Conservation (phyloP, 1,140 invertebrate genomes). For the Papilio dardanus region DNA sequence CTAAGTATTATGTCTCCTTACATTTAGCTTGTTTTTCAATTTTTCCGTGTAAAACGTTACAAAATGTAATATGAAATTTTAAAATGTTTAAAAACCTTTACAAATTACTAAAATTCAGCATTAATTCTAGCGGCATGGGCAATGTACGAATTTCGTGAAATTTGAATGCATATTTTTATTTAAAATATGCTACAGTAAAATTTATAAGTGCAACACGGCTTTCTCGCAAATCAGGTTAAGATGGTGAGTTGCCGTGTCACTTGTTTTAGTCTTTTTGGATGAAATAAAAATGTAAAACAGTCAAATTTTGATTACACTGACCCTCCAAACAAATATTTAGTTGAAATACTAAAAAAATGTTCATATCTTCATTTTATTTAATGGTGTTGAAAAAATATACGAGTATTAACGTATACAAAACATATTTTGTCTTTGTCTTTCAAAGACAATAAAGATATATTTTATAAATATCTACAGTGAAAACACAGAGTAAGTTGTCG, state of each 20-base stretch:
- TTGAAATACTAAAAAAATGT: no score
- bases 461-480: no score
- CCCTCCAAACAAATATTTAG: no score
- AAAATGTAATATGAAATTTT: background rate
- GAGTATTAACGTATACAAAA: no score
- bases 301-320: background rate
- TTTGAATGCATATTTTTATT: conserved; percentile 1
- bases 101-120: background rate
- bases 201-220: conserved; percentile 12
- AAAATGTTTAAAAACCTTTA: conserved; percentile 11
- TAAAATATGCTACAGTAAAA: background rate
- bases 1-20: no score
- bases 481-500: no score
- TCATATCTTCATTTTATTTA: no score
- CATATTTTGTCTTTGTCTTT: no score
- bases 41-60: background rate
- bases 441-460: no score
- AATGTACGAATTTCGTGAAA: conserved; percentile 11
- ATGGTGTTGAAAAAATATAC: no score
- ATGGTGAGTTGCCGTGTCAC: conserved; percentile 10
- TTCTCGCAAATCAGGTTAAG: conserved; percentile 8
- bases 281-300: background rate
- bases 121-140: background rate
- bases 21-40: no score
- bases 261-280: background rate